These are phyloP conservation scores for Chamaetylas fuelleborni DNA, from an alignment of 2,113 vertebrate genomes.

Conservation along the genomic window DNA sequence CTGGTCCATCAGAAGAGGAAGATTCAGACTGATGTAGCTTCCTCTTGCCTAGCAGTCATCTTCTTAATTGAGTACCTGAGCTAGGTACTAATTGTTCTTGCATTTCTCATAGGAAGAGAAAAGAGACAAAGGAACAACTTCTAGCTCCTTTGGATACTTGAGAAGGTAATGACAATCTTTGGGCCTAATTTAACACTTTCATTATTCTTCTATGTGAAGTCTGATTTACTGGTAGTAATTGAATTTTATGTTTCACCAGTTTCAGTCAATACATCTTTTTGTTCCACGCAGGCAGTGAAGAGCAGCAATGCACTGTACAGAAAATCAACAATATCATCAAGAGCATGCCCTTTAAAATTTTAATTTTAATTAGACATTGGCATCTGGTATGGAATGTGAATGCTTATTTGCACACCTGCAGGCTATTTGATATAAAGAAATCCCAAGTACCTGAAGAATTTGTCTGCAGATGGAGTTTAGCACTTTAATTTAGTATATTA, in stretches of 20 bases:
- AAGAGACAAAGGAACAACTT: background rate
- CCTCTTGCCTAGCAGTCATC: background rate
- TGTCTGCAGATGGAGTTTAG: constrained; percentile 29
- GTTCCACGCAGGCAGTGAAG: background rate
- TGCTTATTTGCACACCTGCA: constrained; percentile 55
- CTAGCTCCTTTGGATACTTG: background rate
- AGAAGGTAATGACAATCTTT: background rate
- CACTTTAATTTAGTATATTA: constrained; percentile 38
- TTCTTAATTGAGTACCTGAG: background rate
- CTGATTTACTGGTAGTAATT: background rate
- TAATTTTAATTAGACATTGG: constrained; percentile 58
- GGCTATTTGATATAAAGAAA: constrained; percentile 8
- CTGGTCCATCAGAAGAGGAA: background rate
- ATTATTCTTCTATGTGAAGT: background rate
- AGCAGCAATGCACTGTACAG: background rate
- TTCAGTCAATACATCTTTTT: background rate
- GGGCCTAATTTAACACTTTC: background rate
- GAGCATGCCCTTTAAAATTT: background rate
- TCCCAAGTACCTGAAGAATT: background rate
- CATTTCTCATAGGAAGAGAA: background rate
- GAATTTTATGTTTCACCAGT: background rate
- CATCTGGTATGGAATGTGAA: constrained; percentile 30
- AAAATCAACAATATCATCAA: background rate
- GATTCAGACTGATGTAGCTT: background rate
- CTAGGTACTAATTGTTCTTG: background rate